Conservation (phyloP, 35 echinoderm and acorn worm species). For the Apostichopus californicus region DNA sequence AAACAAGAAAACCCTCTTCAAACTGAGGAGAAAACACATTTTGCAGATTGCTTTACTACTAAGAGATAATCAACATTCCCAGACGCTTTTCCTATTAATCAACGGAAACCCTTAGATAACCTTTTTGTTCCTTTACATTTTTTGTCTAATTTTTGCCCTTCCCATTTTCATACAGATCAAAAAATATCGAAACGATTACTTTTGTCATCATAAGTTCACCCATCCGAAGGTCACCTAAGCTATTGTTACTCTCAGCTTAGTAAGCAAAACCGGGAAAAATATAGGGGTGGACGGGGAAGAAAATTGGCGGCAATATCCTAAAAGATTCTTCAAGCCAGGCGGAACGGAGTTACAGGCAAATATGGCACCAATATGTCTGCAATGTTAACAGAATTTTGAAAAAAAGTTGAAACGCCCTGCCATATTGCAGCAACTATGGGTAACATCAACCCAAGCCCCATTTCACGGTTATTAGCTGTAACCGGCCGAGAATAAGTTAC, state of each 20-base stretch:
- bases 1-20: too few species aligned
- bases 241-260: not conserved
- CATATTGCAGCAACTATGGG: not conserved
- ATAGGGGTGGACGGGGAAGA: not conserved
- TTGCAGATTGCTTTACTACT: too few species aligned
- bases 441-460: not conserved
- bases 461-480: slow-evolving; percentile 39
- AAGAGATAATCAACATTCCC: too few species aligned
- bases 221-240: not conserved
- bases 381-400: too few species aligned
- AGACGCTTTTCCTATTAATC: too few species aligned
- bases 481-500: slow-evolving; percentile 27
- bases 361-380: not conserved
- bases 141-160: too few species aligned
- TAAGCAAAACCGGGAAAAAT: not conserved
- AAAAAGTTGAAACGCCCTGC: not conserved
- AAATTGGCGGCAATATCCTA: slow-evolving; percentile 11
- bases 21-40: too few species aligned
- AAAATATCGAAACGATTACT: too few species aligned
- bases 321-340: slow-evolving; percentile 18
- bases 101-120: too few species aligned
- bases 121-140: too few species aligned
- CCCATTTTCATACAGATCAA: too few species aligned
- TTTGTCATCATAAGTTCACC: not conserved
- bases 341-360: not conserved